A percentile compares a stretch with the other conserved stretches of the same genome.
Evolutionary conservation across 2,797 vertebrate genomes (phyloP).

Genomic region (Sebastes minor): DNA sequence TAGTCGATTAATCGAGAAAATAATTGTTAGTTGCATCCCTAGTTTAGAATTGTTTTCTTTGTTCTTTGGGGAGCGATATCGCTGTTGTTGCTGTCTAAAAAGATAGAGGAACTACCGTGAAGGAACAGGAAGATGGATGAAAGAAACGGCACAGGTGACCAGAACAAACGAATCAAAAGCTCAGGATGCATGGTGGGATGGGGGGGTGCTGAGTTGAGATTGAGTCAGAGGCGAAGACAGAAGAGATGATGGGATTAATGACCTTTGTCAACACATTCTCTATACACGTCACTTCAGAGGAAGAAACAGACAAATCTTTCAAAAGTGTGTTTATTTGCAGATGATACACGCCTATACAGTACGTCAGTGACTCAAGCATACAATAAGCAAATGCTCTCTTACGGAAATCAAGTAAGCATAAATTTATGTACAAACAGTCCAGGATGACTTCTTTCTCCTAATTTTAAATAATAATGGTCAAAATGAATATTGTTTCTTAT

Average conservation of each 20-base stretch:
- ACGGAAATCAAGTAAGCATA: not conserved
- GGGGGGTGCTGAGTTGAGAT: constrained; percentile 81
- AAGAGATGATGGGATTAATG: constrained; percentile 91
- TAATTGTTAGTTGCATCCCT: too few relatives aligned
- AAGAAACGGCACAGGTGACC: constrained; percentile 68
- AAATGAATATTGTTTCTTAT: not conserved
- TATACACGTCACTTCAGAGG: constrained; percentile 85
- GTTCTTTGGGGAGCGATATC: not conserved
- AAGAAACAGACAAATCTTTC: constrained; percentile 85
- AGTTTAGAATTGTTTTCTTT: not conserved
- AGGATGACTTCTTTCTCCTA: not conserved
- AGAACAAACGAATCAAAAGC: constrained; percentile 87
- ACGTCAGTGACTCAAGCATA: not conserved
- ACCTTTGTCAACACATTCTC: constrained; percentile 87
- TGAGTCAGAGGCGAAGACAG: constrained; percentile 82
- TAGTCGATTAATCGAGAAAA: too few relatives aligned
- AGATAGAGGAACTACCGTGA: constrained; percentile 44
- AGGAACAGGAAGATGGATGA: constrained; percentile 30
- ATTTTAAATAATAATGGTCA: not conserved
- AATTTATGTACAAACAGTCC: not conserved
- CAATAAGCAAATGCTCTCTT: not conserved
- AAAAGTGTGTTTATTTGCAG: constrained; percentile 71
- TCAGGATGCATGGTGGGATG: constrained; percentile 79
- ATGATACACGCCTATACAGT: not conserved
- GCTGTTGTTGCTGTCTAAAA: constrained; percentile 12